Base-by-base conservation (phyloP, 92 coral and sea anemone species). In the Ricordea florida region DNA sequence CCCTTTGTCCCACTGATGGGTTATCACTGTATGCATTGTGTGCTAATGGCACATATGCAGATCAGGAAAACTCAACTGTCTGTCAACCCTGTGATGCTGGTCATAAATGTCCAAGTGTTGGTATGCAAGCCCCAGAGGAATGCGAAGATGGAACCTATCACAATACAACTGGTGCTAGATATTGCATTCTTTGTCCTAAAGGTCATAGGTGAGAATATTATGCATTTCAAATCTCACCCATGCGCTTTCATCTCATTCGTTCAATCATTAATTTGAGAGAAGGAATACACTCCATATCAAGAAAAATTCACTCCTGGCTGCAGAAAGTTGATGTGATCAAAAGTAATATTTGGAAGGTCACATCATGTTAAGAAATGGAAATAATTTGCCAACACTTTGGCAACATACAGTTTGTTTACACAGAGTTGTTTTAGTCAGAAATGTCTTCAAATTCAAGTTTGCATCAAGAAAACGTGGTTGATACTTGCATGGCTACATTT, bases 51-150 rank as follows among this genome's bases (percentile, higher is more conserved):
- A 85, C 97, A 11, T 84, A 80, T 44, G 55, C 93, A 25, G 76
- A 60, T 34, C 17, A 2, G 4, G 45, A 36, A 11, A 72, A 78
- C 22, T 51, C 44, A 15, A 76, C 66, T 13, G 49, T 41, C 21
- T 92, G 97, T 74, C 58, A 35, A 57, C 64, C 44, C 6, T 92
- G 97, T 66, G 80, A 87, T 25, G 78, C 98, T 40, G 98, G 98
- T 1, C 66, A 56, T 30, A 69, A 60, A 30, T 93, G 98, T 85
- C 84, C 85, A 1, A 71, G 90, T 74, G 56, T 60, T 35, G 76
- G 78, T 14, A 63, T 83, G 40, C 70, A 78, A 62, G 53, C 86
- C 6, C 90, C 94, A 18, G 76, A 57, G 37, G 92, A 66, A 20
- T 93, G 98, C 61, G 76, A 72, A n/a, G 81, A 93, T 86, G 86